phyloP scores from a whole-genome alignment of 2,888 invertebrate species.

The Drosophila testacea region DNA sequence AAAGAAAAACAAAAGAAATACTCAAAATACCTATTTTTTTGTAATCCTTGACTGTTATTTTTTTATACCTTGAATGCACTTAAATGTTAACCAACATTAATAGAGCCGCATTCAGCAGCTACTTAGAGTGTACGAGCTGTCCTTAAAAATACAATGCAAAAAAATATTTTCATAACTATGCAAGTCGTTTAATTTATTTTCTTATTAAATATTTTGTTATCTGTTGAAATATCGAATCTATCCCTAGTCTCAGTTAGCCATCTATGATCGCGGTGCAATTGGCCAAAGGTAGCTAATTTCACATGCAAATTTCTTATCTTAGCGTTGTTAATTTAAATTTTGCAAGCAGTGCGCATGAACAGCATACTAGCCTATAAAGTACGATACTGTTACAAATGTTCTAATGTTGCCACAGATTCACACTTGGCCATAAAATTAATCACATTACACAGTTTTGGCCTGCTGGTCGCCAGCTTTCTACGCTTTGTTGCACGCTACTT shows the following conservation, averaged over 20 bases:
- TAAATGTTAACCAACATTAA: slow-evolving; percentile 44
- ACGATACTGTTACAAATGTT: slow-evolving; percentile 46
- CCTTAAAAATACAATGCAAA: slow-evolving; percentile 57
- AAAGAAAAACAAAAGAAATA: slow-evolving; percentile 49
- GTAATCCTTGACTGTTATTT: slow-evolving; percentile 71
- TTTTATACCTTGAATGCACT: slow-evolving; percentile 49
- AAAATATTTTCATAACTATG: slow-evolving; percentile 50
- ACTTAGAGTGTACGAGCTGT: slow-evolving; percentile 23
- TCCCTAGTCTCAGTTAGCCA: slow-evolving; percentile 1
- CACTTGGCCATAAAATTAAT: slow-evolving; percentile 43
- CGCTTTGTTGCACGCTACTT: slow-evolving; percentile 51
- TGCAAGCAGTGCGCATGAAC: slow-evolving; percentile 16
- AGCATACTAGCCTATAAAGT: slow-evolving; percentile 9
- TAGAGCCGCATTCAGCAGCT: slow-evolving; percentile 23
- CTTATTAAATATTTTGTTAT: too few species aligned
- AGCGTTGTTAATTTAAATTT: slow-evolving; percentile 15
- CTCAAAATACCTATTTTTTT: slow-evolving; percentile 63
- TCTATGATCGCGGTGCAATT: not conserved
- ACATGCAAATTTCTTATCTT: slow-evolving; percentile 11
- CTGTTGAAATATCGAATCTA: not conserved
- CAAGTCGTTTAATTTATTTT: slow-evolving; percentile 6
- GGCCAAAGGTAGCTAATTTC: slow-evolving; percentile 12
- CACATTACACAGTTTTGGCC: slow-evolving; percentile 39
- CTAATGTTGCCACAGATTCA: slow-evolving; percentile 32
- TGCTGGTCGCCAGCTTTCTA: slow-evolving; percentile 63